Percentiles rank a stretch among this genome's conserved stretches.
phyloP scores from a whole-genome alignment of 1,140 invertebrate genomes.

The Drosophila pandora region DNA sequence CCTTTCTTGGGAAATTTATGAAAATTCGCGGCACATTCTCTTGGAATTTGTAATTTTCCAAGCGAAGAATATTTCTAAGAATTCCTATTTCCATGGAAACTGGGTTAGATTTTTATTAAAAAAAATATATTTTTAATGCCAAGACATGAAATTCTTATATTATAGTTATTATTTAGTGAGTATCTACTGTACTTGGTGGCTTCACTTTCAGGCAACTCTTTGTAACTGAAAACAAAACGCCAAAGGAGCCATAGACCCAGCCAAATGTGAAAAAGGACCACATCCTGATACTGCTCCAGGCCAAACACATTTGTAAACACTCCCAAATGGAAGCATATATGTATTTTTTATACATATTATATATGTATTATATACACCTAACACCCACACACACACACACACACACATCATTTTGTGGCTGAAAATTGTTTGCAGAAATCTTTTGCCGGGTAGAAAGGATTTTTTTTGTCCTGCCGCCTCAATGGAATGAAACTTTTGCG shows the following conservation, averaged over 20 bases:
- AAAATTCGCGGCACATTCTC: background rate
- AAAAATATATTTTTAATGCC: background rate
- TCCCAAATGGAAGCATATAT: background rate
- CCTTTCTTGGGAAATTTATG: background rate
- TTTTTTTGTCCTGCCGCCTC: constrained; percentile 1
- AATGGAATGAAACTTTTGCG: constrained; percentile 36
- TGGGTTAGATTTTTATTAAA: background rate
- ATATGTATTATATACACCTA: background rate
- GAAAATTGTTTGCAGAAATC: constrained; percentile 49
- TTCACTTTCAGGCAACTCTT: constrained; percentile 41
- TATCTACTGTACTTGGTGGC: constrained; percentile 21
- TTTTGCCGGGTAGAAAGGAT: constrained; percentile 18
- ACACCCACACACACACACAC: background rate
- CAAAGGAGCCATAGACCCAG: constrained; percentile 9
- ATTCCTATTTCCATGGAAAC: background rate
- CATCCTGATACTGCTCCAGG: constrained; percentile 42
- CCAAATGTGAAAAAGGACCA: constrained; percentile 30
- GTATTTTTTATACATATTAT: background rate
- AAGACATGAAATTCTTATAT: no score
- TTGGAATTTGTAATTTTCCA: background rate
- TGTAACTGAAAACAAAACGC: constrained; percentile 15
- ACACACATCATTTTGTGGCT: constrained; percentile 16
- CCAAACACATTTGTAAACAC: constrained; percentile 29
- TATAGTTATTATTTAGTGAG: background rate
- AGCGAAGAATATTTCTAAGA: background rate